Base-by-base conservation (phyloP, 1,140 invertebrate species). In the Drosophila nikananu region DNA sequence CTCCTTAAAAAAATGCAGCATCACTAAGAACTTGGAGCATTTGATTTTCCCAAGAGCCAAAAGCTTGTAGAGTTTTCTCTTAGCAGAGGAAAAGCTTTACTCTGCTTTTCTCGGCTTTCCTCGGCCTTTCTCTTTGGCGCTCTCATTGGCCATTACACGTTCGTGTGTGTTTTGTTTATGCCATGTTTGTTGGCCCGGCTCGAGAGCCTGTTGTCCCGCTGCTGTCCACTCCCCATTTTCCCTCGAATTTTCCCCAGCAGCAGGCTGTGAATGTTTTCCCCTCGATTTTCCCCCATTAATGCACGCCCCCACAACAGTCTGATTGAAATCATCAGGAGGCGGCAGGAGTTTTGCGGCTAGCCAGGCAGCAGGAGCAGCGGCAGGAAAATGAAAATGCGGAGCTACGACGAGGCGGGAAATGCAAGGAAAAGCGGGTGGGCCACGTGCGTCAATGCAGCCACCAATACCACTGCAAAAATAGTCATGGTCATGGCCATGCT, bases 111-210 rank as follows among this genome's bases (percentile, higher is more conserved):
- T 60, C 75, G 55, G 77, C 46, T 64, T 59, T 42, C 19, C 8
- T 25, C 44, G 25, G 32, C 27, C 44, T 55, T 44, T 42, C 44
- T 54, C 73, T 59, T 35, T 77, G 15, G 44, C 39, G 25, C 52
- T 61, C 48, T 51, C 39, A 46, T 60, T 67, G 73, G 57, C 55
- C 55, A 46, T 32, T 42, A 46, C 35, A 25, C 21, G n/a, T 21
- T 52, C 17, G 25, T 46, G 25, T 39, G 41, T 77, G 46, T 66
- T 77, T 77, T 77, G 75, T 77, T 77, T 77, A 77, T 77, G 51
- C 65, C 64, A 72, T 78, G 75, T 78, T 78, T 78, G 75, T 78
- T 79, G 76, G 59, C 77, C 76, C 77, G 77, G 77, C 77, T 72
- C 52, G 39, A 46, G 55, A 51, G 52, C 52, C 42, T 67, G 46